Base-by-base conservation (phyloP, 2,797 vertebrate genomes). In the Tenualosa ilisha region DNA sequence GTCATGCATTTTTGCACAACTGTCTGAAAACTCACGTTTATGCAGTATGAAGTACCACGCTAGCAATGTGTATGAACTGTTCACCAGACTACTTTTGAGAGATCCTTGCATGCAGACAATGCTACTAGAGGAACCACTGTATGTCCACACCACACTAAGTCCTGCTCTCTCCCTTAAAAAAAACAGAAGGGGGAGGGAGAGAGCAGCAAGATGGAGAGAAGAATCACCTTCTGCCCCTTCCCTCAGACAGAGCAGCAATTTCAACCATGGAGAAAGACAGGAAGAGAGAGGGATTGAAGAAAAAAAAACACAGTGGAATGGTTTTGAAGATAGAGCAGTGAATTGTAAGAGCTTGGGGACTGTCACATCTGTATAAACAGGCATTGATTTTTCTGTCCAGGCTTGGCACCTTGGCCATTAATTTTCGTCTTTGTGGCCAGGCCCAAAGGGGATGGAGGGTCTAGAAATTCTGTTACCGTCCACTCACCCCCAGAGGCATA, bases 371-470 rank as follows among this genome's bases (percentile, higher is more conserved):
- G 97, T 98, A 98, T 98, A 99, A 98, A 97, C 97, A 98, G 96
- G 96, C 98, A 99, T 99, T 99, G 98, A 99, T 99, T 99, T 99
- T 99, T 97, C 97, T 99, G 98, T 99, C 98, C 94, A 95, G 97
- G 95, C 93, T 95, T 96, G 96, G 97, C 97, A 98, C 97, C 97
- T 97, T 96, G 94, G 96, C 97, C 97, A 99, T 99, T 99, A 97
- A 99, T 99, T 98, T 97, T 99, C 96, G 95, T 97, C 97, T 97
- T 97, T 98, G 98, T 96, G 97, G 98, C 97, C 95, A 96, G 96
- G 96, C 97, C 97, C 97, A 95, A 96, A 95, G 96, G 97, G 97
- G 97, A 96, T 94, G 94, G 72, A 40, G 72, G 72, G 72, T 79
- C 40, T 79, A 98, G 97, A 98, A 99, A 98, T 98, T 99, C 97